These are phyloP conservation scores for Mirounga angustirostris DNA, from an alignment of 2,113 vertebrate genomes.

Conservation along the genomic window DNA sequence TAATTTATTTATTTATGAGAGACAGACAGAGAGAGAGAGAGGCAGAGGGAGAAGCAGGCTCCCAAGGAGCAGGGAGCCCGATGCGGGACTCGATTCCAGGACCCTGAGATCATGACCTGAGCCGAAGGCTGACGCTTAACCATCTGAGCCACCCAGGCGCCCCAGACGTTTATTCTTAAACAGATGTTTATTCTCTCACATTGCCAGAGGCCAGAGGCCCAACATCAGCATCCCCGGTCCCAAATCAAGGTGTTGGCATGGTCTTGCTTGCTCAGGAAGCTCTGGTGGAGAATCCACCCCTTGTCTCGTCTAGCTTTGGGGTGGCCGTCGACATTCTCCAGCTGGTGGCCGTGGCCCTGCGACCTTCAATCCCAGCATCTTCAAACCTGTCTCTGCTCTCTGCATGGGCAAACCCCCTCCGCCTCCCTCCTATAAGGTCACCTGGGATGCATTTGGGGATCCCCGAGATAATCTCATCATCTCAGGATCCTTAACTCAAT, in stretches of 20 bases:
- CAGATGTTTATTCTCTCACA: neutral
- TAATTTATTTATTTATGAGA: too few relatives aligned
- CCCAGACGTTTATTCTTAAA: too few relatives aligned
- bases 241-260: fast-evolving
- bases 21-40: too few relatives aligned
- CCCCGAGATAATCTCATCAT: neutral
- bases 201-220: neutral
- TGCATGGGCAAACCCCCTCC: neutral
- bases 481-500: too few relatives aligned
- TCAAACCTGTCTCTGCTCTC: neutral
- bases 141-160: too few relatives aligned
- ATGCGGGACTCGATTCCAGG: too few relatives aligned
- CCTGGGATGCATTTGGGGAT: neutral
- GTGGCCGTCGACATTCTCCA: too few relatives aligned
- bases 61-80: too few relatives aligned
- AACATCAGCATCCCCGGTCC: fast-evolving
- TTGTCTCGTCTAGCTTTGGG: fast-evolving
- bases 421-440: neutral
- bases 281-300: fast-evolving
- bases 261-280: fast-evolving
- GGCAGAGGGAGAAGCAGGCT: too few relatives aligned
- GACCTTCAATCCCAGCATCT: neutral
- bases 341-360: neutral
- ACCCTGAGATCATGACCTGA: too few relatives aligned
- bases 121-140: too few relatives aligned